Evolutionary conservation across 2,797 vertebrate species (phyloP).

Genomic region (Lateolabrax maculatus): DNA sequence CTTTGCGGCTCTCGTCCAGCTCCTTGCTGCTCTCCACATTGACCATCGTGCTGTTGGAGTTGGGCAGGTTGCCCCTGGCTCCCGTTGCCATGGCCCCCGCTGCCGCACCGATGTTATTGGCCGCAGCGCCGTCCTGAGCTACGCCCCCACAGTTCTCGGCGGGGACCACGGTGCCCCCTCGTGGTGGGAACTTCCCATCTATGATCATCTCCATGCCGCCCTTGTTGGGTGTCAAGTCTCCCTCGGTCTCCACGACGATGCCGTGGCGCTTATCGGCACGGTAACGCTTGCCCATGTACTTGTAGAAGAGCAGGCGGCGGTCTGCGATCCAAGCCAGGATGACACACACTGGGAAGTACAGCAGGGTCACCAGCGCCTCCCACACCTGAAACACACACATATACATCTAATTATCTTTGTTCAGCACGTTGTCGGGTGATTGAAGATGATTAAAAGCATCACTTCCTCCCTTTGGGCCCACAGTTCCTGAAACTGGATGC

Average conservation of each 20-base stretch:
- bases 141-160: slow-evolving; percentile 61
- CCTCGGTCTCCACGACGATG: slow-evolving; percentile 93
- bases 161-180: slow-evolving; percentile 62
- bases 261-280: slow-evolving; percentile 92
- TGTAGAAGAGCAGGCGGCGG: slow-evolving; percentile 93
- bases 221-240: slow-evolving; percentile 85
- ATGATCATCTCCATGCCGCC: slow-evolving; percentile 86
- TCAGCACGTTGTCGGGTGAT: neutral
- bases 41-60: slow-evolving; percentile 74
- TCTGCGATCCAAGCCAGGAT: slow-evolving; percentile 94
- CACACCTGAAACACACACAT: slow-evolving; percentile 83
- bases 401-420: neutral
- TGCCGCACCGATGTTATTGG: slow-evolving; percentile 45
- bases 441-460: neutral
- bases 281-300: slow-evolving; percentile 94
- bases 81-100: slow-evolving; percentile 31
- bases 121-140: slow-evolving; percentile 54
- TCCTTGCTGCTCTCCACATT: slow-evolving; percentile 86
- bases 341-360: slow-evolving; percentile 94
- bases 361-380: slow-evolving; percentile 92
- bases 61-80: slow-evolving; percentile 69
- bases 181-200: slow-evolving; percentile 86
- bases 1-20: slow-evolving; percentile 91
- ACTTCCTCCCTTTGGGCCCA: neutral
- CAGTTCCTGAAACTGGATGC: neutral